Percentiles rank a stretch among this genome's conserved stretches.
phyloP scores from a whole-genome alignment of 2,888 invertebrate genomes.

The Drosophila trichaetosa region DNA sequence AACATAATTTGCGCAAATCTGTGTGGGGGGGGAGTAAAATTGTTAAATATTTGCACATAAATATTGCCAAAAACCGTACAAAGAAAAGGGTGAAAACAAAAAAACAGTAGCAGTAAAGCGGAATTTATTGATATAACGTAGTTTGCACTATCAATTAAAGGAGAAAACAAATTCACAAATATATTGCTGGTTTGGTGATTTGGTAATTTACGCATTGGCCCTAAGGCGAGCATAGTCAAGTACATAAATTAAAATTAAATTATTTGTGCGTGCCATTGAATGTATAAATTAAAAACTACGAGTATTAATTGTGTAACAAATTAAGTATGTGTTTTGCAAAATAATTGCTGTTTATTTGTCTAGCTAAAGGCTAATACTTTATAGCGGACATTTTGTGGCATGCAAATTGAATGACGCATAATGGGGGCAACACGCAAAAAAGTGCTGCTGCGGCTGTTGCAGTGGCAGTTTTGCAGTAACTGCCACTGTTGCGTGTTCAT shows the following conservation, averaged over 20 bases:
- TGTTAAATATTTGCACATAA: conserved; percentile 55
- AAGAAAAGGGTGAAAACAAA: neutral
- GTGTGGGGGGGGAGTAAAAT: conserved; percentile 62
- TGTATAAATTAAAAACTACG: conserved; percentile 56
- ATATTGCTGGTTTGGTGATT: conserved; percentile 23
- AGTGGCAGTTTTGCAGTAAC: neutral
- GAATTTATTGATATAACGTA: conserved; percentile 28
- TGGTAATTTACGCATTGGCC: conserved; percentile 31
- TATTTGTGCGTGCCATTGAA: conserved; percentile 57
- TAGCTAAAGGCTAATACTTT: conserved; percentile 69
- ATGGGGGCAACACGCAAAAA: conserved; percentile 49
- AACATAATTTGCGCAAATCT: conserved; percentile 78
- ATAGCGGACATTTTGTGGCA: conserved; percentile 57
- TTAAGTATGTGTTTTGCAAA: conserved; percentile 63
- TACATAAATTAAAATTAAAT: conserved; percentile 62
- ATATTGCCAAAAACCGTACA: conserved; percentile 28
- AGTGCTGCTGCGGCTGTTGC: conserved; percentile 4
- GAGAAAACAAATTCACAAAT: conserved; percentile 40
- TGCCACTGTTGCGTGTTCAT: conserved; percentile 34
- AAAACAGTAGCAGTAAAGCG: conserved; percentile 8
- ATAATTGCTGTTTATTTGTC: conserved; percentile 71
- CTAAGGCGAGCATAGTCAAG: conserved; percentile 19
- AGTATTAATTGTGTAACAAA: conserved; percentile 54
- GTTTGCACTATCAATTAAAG: conserved; percentile 51
- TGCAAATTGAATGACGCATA: conserved; percentile 75